These are phyloP conservation scores for Hylaeus volcanicus DNA, from an alignment of 1,140 invertebrate genomes.

Conservation along the genomic window DNA sequence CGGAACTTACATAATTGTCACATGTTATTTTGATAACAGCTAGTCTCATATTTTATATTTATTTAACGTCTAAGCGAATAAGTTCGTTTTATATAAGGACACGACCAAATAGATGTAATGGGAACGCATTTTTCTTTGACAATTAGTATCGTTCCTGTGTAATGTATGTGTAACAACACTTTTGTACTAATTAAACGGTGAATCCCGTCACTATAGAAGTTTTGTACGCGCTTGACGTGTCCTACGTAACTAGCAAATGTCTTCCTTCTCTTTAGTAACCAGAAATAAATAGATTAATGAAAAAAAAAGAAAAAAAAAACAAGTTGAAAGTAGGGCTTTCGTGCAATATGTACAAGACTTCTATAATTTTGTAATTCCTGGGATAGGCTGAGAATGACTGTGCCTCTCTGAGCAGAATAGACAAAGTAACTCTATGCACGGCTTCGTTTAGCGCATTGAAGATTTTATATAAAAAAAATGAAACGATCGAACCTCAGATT, in stretches of 20 bases:
- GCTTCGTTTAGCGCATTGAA: slow-evolving; percentile 61
- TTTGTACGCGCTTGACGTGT: slow-evolving; percentile 69
- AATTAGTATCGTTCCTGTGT: slow-evolving; percentile 54
- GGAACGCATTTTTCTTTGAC: slow-evolving; percentile 61
- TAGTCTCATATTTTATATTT: slow-evolving; percentile 73
- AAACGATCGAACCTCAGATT: slow-evolving; percentile 59
- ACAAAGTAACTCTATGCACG: slow-evolving; percentile 56
- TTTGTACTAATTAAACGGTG: slow-evolving; percentile 55
- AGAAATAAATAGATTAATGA: slow-evolving; percentile 56
- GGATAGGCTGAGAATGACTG: slow-evolving; percentile 54
- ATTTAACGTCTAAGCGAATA: slow-evolving; percentile 58
- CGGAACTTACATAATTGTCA: slow-evolving; percentile 33
- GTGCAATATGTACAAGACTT: slow-evolving; percentile 70
- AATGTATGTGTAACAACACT: slow-evolving; percentile 45
- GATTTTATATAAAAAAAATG: slow-evolving; percentile 58
- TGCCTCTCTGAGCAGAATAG: slow-evolving; percentile 51
- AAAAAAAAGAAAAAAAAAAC: neutral
- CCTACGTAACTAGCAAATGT: slow-evolving; percentile 73
- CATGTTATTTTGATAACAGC: slow-evolving; percentile 68
- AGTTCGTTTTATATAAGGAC: slow-evolving; percentile 61
- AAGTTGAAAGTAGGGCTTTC: slow-evolving; percentile 63
- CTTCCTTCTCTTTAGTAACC: slow-evolving; percentile 72
- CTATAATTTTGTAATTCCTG: slow-evolving; percentile 61
- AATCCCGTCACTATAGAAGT: slow-evolving; percentile 62
- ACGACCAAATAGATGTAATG: slow-evolving; percentile 70